These are phyloP conservation scores for Acanthornis magna DNA, from an alignment of 2,797 vertebrate genomes.

Conservation along the genomic window DNA sequence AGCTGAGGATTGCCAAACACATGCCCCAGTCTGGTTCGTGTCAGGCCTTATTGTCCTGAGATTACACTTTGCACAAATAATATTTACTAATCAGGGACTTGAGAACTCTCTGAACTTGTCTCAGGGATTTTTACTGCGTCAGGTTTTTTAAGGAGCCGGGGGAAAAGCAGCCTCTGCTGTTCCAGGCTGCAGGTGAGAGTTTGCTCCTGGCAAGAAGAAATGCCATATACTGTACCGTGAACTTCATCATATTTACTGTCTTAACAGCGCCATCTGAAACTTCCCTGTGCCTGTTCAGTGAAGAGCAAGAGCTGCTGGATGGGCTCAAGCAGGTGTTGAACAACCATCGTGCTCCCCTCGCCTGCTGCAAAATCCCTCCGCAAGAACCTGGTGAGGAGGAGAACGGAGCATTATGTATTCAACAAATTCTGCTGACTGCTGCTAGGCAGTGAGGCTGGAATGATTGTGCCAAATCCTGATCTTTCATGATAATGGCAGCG, in stretches of 20 bases:
- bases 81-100: neutral
- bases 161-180: neutral
- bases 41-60: neutral
- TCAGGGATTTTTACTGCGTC: neutral
- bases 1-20: neutral
- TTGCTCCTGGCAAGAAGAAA: slow-evolving; percentile 7
- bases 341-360: neutral
- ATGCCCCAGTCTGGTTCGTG: neutral
- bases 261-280: neutral
- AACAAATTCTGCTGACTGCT: slow-evolving; percentile 57
- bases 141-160: neutral
- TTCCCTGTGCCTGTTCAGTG: neutral
- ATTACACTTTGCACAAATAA: neutral
- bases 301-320: neutral
- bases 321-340: neutral
- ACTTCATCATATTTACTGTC: neutral
- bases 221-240: neutral
- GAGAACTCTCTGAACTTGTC: neutral
- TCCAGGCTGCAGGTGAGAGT: neutral
- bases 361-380: slow-evolving; percentile 13
- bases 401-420: slow-evolving; percentile 43
- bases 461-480: slow-evolving; percentile 27
- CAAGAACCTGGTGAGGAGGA: slow-evolving; percentile 23
- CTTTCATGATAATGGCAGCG: neutral
- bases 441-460: slow-evolving; percentile 31